These are phyloP conservation scores for Hylia prasina DNA, from an alignment of 2,113 vertebrate genomes.

Conservation along the genomic window DNA sequence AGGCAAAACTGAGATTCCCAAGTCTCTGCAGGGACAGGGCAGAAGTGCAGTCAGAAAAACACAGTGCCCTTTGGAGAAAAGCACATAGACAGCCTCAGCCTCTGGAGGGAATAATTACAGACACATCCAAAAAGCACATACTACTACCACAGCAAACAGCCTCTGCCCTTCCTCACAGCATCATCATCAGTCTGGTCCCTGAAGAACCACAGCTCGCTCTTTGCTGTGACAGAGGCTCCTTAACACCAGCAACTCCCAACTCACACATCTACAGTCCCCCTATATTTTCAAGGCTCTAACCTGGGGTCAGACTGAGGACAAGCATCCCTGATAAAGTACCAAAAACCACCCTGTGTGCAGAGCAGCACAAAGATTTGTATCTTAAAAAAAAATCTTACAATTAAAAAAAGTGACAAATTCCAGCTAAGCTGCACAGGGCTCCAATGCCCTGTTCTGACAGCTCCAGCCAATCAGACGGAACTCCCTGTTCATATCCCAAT, in stretches of 20 bases:
- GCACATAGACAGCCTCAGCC: neutral
- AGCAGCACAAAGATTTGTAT: neutral
- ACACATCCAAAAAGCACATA: slow-evolving; percentile 19
- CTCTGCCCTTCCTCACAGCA: slow-evolving; percentile 42
- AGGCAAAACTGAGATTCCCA: neutral
- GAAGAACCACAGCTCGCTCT: neutral
- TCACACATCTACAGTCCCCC: neutral
- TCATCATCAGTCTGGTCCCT: neutral
- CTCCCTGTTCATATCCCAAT: neutral
- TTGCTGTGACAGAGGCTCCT: slow-evolving; percentile 2
- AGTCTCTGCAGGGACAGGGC: neutral
- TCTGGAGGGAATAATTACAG: neutral
- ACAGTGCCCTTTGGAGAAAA: rapidly evolving
- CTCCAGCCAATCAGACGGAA: neutral
- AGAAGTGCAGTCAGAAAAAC: neutral
- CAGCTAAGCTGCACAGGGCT: neutral
- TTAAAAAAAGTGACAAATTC: neutral
- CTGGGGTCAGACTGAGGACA: neutral
- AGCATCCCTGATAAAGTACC: neutral
- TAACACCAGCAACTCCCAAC: neutral
- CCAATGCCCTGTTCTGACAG: neutral
- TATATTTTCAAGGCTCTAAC: neutral
- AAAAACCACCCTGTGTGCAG: neutral
- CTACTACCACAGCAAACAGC: neutral
- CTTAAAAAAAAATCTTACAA: neutral